Evolutionary conservation across 2,888 invertebrate species (phyloP).

Genomic region (Amphiduros pacificus): DNA sequence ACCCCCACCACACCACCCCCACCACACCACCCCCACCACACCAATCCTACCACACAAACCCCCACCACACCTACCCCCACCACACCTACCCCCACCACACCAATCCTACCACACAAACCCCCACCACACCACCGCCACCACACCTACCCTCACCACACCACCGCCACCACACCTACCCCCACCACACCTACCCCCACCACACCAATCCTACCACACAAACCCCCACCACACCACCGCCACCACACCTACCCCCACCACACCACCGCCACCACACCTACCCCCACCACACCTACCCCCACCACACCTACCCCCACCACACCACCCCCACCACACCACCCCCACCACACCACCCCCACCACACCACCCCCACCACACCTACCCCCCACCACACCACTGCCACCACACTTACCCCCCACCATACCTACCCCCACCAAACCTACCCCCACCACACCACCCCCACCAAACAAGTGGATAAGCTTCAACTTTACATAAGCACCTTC

Average conservation of each 20-base stretch:
- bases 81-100: not conserved
- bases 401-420: not conserved
- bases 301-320: not conserved
- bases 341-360: not conserved
- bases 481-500: no score
- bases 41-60: no score
- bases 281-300: not conserved
- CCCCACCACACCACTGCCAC: not conserved
- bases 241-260: not conserved
- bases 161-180: no score
- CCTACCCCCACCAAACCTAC: not conserved
- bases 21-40: no score
- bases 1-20: no score
- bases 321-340: not conserved
- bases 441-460: not conserved
- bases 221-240: slow-evolving; percentile 3
- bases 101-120: not conserved
- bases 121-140: not conserved
- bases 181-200: not conserved
- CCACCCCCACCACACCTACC: not conserved
- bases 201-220: slow-evolving; percentile 1
- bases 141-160: not conserved
- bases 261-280: not conserved
- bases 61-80: not conserved
- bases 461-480: no score